Conservation (phyloP, 2,888 invertebrate species). For the Dryomyza anilis region DNA sequence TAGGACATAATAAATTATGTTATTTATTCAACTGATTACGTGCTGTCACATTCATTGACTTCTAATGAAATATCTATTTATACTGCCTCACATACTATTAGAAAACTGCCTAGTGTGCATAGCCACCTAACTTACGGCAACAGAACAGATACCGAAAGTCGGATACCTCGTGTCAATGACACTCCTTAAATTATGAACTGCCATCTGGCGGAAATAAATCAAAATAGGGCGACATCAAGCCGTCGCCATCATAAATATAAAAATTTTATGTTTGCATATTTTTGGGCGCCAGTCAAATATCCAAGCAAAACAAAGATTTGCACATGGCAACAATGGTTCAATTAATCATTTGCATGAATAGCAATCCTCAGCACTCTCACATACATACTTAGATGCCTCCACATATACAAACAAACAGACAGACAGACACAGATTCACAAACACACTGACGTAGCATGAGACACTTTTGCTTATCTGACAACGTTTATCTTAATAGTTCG, state of each 20-base stretch:
- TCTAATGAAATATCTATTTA: too few relatives aligned
- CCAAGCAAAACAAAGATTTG: neutral
- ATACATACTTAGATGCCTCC: conserved; percentile 29
- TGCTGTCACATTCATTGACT: too few relatives aligned
- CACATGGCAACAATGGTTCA: conserved; percentile 36
- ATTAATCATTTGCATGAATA: conserved; percentile 55
- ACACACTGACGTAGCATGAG: neutral
- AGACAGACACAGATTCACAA: conserved; percentile 10
- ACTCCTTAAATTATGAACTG: too few relatives aligned
- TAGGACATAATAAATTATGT: too few relatives aligned
- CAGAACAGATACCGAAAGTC: too few relatives aligned
- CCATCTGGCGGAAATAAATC: too few relatives aligned
- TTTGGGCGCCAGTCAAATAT: neutral
- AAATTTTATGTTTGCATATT: neutral
- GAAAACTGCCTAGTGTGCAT: too few relatives aligned
- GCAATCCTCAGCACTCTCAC: conserved; percentile 49
- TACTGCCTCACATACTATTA: too few relatives aligned
- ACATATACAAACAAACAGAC: conserved; percentile 22
- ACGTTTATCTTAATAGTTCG: neutral
- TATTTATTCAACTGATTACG: too few relatives aligned
- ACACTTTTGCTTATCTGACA: neutral
- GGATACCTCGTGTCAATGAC: too few relatives aligned
- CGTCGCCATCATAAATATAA: neutral
- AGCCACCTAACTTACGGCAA: too few relatives aligned
- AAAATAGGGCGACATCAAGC: neutral